These are phyloP conservation scores for Taxidea taxus DNA, from an alignment of 2,113 vertebrate species.

Conservation along the genomic window DNA sequence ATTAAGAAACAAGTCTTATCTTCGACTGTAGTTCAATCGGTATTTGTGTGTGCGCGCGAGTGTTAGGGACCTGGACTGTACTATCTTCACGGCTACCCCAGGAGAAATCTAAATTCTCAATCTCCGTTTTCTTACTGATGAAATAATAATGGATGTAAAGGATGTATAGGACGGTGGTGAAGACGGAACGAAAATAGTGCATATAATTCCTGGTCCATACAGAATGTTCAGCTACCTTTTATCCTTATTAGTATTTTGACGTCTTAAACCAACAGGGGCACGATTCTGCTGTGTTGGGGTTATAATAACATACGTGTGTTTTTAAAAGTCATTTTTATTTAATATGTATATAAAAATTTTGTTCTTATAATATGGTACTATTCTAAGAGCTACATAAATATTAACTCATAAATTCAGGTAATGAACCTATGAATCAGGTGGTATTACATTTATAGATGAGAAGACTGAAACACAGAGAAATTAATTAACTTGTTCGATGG, in stretches of 20 bases:
- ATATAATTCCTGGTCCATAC: background rate
- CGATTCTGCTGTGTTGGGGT: background rate
- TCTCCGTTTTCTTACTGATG: background rate
- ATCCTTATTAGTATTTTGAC: background rate
- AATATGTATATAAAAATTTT: background rate
- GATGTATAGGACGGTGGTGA: background rate
- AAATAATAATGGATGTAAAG: background rate
- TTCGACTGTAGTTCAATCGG: background rate
- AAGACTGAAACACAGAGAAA: background rate
- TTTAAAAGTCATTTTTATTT: background rate
- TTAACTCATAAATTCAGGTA: background rate
- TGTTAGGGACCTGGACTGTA: background rate
- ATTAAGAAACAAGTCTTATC: background rate
- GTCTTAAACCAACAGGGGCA: background rate
- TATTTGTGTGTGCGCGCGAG: background rate
- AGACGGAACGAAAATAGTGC: background rate
- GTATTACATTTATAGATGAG: background rate
- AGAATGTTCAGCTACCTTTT: no score
- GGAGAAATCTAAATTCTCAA: background rate
- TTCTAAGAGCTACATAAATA: background rate
- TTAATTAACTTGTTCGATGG: background rate
- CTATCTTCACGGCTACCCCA: background rate
- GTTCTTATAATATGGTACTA: background rate
- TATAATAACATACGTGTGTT: background rate
- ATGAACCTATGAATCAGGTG: background rate